phyloP scores from a whole-genome alignment of 1,140 invertebrate genomes.

The Papilio helenus region DNA sequence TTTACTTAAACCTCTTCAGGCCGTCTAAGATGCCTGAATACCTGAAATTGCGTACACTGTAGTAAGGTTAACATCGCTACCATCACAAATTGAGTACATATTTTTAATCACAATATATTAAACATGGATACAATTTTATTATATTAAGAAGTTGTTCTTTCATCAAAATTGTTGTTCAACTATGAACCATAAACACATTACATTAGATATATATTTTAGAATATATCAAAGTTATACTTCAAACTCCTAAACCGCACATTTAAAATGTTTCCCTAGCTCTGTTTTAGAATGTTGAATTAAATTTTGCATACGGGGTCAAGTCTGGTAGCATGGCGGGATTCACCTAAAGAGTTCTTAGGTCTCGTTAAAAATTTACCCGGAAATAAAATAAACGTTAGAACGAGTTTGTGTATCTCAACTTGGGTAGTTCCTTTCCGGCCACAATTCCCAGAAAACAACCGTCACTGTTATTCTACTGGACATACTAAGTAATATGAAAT shows the following conservation, averaged over 20 bases:
- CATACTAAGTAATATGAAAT: conserved; percentile 48
- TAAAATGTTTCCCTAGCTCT: not conserved
- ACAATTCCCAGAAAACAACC: conserved; percentile 45
- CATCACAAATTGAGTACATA: not conserved
- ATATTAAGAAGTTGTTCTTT: not conserved
- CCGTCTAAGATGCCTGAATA: too few species aligned
- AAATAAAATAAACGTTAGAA: conserved; percentile 44
- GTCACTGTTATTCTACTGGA: conserved; percentile 46
- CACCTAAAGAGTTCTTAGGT: conserved; percentile 25
- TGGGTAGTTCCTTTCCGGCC: conserved; percentile 65
- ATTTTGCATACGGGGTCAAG: conserved; percentile 20
- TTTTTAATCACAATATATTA: not conserved
- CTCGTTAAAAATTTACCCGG: conserved; percentile 33
- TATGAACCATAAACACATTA: not conserved
- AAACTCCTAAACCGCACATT: conserved; percentile 12
- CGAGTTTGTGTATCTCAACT: conserved; percentile 51
- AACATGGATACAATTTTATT: not conserved
- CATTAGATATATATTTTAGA: not conserved
- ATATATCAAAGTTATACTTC: not conserved
- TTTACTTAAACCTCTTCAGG: too few species aligned
- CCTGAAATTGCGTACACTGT: too few species aligned
- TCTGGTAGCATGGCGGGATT: conserved; percentile 7
- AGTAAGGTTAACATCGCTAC: not conserved
- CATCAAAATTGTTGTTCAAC: not conserved
- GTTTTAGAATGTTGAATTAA: conserved; percentile 17